Base-by-base conservation (phyloP, 2,888 invertebrate genomes). In the Alviniconcha strummeri region DNA sequence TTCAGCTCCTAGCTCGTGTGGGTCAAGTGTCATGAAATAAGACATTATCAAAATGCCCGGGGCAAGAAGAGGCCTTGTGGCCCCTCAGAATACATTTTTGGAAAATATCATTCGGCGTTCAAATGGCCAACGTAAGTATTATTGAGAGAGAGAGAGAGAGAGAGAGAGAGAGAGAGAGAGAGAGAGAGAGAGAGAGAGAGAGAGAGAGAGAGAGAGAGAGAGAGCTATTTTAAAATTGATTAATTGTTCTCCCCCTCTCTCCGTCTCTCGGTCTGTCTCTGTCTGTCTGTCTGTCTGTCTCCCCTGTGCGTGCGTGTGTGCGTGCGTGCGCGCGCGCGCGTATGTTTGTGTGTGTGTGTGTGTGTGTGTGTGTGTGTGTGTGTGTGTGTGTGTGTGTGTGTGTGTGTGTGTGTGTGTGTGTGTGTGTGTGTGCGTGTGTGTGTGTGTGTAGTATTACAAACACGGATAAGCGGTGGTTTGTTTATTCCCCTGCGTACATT, bases 1-100 rank as follows among this genome's bases (percentile, higher is more conserved):
- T 5, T 80, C n/a, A 13, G 15, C 13, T 60, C n/a, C 19, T 71
- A 19, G 52, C 60, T 74, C 57, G 19, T n/a, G 54, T n/a, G 6
- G 6, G 11, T 52, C 36, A 11, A 36, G 69, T 80, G 55, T 19
- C 72, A 56, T 69, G 72, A 52, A 74, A 54, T 74, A 74, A 15
- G 3, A 11, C 8, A 72, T 71, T 17, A 36, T 8, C 75, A 87
- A 55, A 54, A 93, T 93, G 93, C 93, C 93, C 11, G 92, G 92
- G 36, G 92, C 93, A 13, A 87, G 92, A 64, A 87, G 93, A 85
- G 99, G 99, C 95, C 96, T 99, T 93, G 99, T 99, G 94, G 99
- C 99, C 96, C 99, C 99, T 94, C 99, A 99, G 95, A 99, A 99
- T 95, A 99, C 99, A 93, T 99, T 99, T 95, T 96, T 99, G 94